Percentiles rank a stretch among this genome's conserved stretches.
Evolutionary conservation across 2,888 invertebrate genomes (phyloP).

Genomic region (Parnassius smintheus): DNA sequence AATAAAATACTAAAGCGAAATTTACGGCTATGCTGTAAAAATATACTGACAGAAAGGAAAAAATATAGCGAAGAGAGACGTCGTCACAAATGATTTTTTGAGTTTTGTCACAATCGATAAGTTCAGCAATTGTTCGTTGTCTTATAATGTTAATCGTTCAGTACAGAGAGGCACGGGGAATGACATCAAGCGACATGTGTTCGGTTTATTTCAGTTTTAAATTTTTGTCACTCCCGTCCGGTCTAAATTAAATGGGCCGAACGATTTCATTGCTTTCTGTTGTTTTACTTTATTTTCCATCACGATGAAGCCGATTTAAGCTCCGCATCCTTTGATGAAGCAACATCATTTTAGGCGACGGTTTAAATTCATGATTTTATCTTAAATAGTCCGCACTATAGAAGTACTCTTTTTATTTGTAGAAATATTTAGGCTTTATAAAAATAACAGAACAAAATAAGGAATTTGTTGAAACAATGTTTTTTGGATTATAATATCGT

Average conservation of each 20-base stretch:
- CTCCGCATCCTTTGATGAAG: constrained; percentile 73
- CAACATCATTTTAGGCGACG: constrained; percentile 34
- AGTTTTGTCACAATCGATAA: constrained; percentile 11
- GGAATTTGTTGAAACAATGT: too few relatives aligned
- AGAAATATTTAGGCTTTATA: too few relatives aligned
- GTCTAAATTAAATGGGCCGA: constrained; percentile 78
- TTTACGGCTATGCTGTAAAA: too few relatives aligned
- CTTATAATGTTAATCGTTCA: constrained; percentile 18
- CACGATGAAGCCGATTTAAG: constrained; percentile 49
- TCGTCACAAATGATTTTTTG: background rate
- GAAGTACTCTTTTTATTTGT: background rate
- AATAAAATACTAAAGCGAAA: too few relatives aligned
- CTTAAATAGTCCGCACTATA: too few relatives aligned
- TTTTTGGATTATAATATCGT: too few relatives aligned
- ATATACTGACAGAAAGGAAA: too few relatives aligned
- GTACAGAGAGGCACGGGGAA: constrained; percentile 24
- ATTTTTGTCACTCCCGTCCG: constrained; percentile 80
- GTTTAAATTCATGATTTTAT: constrained; percentile 31
- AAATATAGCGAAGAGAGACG: too few relatives aligned
- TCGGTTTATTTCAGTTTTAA: constrained; percentile 75
- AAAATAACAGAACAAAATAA: too few relatives aligned
- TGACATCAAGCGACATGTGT: constrained; percentile 74
- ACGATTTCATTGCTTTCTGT: constrained; percentile 68
- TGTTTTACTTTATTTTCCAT: constrained; percentile 50
- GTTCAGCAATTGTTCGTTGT: constrained; percentile 6